Evolutionary conservation across 2,113 vertebrate species (phyloP), one percentile per base, ranked within the genome.

Genomic region (Rhizomys pruinosus): DNA sequence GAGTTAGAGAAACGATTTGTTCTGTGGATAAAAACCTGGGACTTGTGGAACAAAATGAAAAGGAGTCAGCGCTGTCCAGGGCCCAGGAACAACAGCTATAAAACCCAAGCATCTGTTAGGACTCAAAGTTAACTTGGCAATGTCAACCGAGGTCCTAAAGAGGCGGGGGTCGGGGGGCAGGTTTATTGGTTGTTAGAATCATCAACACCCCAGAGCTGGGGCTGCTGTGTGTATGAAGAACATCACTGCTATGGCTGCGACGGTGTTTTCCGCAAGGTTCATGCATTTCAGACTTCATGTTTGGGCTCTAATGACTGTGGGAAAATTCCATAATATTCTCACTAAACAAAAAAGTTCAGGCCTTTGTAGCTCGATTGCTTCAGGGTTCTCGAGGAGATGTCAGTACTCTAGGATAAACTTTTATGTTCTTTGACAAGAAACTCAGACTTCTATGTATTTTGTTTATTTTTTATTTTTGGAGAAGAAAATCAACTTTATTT

Each of bases 401-500:
- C 34, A 39, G 9, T 74, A 32, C 12, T 69, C 59, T 11, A 13
- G 34, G 63, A 44, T 76, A 57, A 89, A 22, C 19, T 76, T 90
- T n/a, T 3, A 8, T 55, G 63, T 73, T 74, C 74, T 69, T 91
- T 85, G 69, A 77, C 23, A 73, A 93, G 37, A 93, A 92, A 52
- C 42, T 15, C 72, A 55, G 73, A 19, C 6, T 12, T 0, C 7
- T 4, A 2, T 37, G 27, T 37, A 15, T 68, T 89, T 52, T 76
- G 76, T 15, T 47, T 72, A 12, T 66, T 63, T 1, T 66, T 61
- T 13, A 0, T 57, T 57, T 72, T 66, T 57, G 82, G 25, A 91
- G 97, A 94, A 95, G 97, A 92, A 95, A 97, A 90, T 86, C 68
- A 96, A 96, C 84, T 97, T 97, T 96, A 97, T 98, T 98, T 98